These are phyloP conservation scores for Papio anubis DNA, from an alignment of 2,113 vertebrate genomes.

Conservation along the genomic window DNA sequence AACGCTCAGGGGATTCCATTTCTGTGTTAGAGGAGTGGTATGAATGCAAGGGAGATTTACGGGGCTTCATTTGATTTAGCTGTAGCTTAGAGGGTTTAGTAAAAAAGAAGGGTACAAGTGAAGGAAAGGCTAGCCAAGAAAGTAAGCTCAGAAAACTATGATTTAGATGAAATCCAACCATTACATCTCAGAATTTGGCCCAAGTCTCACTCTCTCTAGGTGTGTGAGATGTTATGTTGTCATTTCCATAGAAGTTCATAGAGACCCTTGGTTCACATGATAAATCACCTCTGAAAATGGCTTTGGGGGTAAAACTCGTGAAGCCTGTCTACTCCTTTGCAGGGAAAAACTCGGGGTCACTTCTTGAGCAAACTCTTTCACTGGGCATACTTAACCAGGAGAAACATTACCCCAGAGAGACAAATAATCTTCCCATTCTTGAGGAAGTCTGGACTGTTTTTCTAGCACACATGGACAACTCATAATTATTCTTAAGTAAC, in stretches of 20 bases:
- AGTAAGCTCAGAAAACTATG: background rate
- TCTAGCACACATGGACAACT: conserved; percentile 86
- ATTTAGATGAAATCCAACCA: background rate
- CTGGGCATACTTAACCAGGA: background rate
- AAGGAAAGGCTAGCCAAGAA: conserved; percentile 32
- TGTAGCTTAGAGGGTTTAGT: conserved; percentile 30
- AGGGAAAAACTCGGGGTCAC: conserved; percentile 10
- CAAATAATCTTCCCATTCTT: conserved; percentile 80
- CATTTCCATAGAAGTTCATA: conserved; percentile 16
- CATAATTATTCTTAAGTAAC: conserved; percentile 88
- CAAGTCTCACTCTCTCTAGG: background rate
- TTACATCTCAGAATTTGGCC: background rate
- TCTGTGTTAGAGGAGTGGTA: background rate
- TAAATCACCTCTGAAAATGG: conserved; percentile 35
- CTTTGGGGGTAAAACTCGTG: background rate
- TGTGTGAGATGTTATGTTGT: conserved; percentile 5
- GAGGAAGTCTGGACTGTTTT: conserved; percentile 76
- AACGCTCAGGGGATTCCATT: background rate
- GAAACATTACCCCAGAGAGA: conserved; percentile 75
- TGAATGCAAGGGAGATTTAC: conserved; percentile 38
- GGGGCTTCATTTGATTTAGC: conserved; percentile 47
- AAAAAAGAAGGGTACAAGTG: background rate
- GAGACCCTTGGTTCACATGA: background rate
- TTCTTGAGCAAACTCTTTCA: background rate
- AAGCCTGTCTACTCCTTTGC: conserved; percentile 6